These are phyloP conservation scores for Eunapius fragilis DNA, from an alignment of 37 sponge, comb jelly and placozoan species.

Conservation along the genomic window DNA sequence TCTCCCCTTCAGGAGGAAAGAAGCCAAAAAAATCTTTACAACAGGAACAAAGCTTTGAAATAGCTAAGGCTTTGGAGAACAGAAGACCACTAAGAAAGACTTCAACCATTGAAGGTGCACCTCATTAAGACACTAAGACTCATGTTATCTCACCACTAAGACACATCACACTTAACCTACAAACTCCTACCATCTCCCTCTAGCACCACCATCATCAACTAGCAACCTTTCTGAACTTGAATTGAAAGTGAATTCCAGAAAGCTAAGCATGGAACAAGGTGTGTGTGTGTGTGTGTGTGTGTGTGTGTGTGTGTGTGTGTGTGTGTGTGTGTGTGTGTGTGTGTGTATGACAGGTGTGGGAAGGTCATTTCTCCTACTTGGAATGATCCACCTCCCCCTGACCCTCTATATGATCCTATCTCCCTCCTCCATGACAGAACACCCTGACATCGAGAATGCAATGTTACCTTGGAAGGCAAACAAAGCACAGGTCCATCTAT, in stretches of 20 bases:
- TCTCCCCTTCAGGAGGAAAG: not conserved
- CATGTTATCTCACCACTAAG: no score
- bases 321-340: no score
- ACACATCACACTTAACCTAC: no score
- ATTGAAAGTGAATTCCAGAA: no score
- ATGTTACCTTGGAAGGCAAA: constrained; percentile 63
- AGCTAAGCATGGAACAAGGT: no score
- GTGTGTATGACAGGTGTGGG: no score
- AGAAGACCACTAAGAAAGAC: constrained; percentile 67
- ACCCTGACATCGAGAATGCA: constrained; percentile 17
- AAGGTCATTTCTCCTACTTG: not conserved
- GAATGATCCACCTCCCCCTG: constrained; percentile 7
- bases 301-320: no score
- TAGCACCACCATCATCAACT: no score
- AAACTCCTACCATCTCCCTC: no score
- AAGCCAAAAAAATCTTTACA: constrained; percentile 19
- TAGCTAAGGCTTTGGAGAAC: constrained; percentile 53
- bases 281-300: no score
- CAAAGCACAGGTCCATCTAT: constrained; percentile 20
- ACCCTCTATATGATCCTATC: constrained; percentile 17
- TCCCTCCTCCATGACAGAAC: constrained; percentile 23
- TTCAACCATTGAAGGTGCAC: constrained; percentile 24
- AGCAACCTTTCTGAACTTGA: no score
- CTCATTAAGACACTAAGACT: no score
- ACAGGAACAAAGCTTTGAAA: constrained; percentile 29